A percentile compares a stretch with the other conserved stretches of the same genome.
phyloP scores from a whole-genome alignment of 2,888 invertebrate species.

The Pseudococcus longispinus region DNA sequence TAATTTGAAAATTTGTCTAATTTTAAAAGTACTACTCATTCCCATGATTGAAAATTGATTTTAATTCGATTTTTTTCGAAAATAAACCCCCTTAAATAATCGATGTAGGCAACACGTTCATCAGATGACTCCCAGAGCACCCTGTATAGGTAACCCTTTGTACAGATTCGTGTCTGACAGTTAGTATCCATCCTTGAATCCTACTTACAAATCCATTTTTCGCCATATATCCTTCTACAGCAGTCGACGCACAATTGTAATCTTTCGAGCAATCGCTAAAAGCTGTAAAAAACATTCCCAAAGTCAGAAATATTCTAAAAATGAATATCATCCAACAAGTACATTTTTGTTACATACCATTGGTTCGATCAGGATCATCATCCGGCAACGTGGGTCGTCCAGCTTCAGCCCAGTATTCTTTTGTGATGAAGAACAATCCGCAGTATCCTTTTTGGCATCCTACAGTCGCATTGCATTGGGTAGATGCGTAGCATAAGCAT shows the following conservation, averaged over 20 bases:
- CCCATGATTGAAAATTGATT: too few species aligned
- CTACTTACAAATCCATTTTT: slow-evolving; percentile 68
- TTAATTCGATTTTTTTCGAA: too few species aligned
- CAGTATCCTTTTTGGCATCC: slow-evolving; percentile 69
- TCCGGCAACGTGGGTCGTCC: slow-evolving; percentile 68
- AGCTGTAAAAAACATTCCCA: slow-evolving; percentile 64
- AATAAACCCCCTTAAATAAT: too few species aligned
- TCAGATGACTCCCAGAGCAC: too few species aligned
- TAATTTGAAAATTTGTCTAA: too few species aligned
- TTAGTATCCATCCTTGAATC: background rate
- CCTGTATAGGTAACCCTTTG: too few species aligned
- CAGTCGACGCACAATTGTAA: slow-evolving; percentile 68
- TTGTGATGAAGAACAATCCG: slow-evolving; percentile 71
- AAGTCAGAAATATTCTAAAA: background rate
- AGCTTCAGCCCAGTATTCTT: slow-evolving; percentile 73
- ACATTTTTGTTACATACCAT: too few species aligned
- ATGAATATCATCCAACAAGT: background rate
- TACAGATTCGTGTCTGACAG: too few species aligned
- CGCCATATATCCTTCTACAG: slow-evolving; percentile 70
- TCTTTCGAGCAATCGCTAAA: slow-evolving; percentile 71
- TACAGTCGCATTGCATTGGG: slow-evolving; percentile 67
- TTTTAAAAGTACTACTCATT: too few species aligned
- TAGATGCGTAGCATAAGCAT: slow-evolving; percentile 70
- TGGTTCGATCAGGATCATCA: slow-evolving; percentile 67
- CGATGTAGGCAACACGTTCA: too few species aligned